phyloP scores from a whole-genome alignment of 1,140 invertebrate genomes.

The Drosophila insularis region DNA sequence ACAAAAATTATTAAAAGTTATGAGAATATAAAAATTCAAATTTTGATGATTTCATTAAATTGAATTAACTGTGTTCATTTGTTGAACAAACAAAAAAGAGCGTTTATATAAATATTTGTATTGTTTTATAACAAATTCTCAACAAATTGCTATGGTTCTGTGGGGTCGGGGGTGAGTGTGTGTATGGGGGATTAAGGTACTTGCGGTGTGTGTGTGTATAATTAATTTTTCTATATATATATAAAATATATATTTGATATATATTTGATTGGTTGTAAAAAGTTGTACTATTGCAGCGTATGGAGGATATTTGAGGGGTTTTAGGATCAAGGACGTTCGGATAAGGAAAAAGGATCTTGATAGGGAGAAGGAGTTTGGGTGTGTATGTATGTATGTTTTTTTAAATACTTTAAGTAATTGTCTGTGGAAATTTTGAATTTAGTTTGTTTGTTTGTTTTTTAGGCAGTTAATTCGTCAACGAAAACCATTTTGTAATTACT shows the following conservation, averaged over 20 bases:
- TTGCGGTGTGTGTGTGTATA: slow-evolving; percentile 66
- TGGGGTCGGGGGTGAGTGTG: slow-evolving; percentile 55
- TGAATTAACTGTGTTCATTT: slow-evolving; percentile 67
- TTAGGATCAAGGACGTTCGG: slow-evolving; percentile 1
- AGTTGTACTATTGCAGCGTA: slow-evolving; percentile 83
- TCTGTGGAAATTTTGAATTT: slow-evolving; percentile 24
- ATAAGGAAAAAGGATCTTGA: slow-evolving; percentile 18
- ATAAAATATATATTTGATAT: slow-evolving; percentile 79
- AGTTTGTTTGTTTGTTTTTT: slow-evolving; percentile 30
- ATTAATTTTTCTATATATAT: slow-evolving; percentile 73
- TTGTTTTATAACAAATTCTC: slow-evolving; percentile 71
- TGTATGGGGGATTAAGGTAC: slow-evolving; percentile 76
- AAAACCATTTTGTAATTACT: slow-evolving; percentile 66
- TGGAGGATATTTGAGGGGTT: slow-evolving; percentile 71
- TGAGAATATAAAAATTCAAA: slow-evolving; percentile 52
- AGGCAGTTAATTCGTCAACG: slow-evolving; percentile 37
- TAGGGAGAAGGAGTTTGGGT: slow-evolving; percentile 19
- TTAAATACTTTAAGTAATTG: slow-evolving; percentile 62
- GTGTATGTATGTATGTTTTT: slow-evolving; percentile 29
- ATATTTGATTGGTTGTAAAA: slow-evolving; percentile 79
- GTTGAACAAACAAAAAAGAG: slow-evolving; percentile 4
- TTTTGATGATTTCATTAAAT: slow-evolving; percentile 69
- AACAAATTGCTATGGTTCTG: slow-evolving; percentile 81
- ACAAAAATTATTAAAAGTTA: slow-evolving; percentile 53
- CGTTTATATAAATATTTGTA: slow-evolving; percentile 40